Evolutionary conservation across 2,888 invertebrate species (phyloP).

Genomic region (Himalopsyche japonica): DNA sequence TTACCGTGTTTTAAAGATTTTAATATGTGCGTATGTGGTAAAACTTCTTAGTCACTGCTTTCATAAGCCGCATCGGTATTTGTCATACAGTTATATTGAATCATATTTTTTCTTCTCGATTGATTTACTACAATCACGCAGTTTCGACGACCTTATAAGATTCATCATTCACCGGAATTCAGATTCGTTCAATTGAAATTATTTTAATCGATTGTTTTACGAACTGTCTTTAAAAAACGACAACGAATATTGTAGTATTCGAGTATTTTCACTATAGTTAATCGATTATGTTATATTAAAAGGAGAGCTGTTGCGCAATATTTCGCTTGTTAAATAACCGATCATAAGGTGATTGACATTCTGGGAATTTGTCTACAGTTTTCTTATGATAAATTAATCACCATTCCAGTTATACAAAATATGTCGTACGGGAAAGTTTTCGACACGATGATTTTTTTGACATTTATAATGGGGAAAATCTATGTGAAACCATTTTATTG

Average conservation of each 20-base stretch:
- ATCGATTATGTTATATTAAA: neutral
- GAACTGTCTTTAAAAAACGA: neutral
- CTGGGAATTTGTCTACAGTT: neutral
- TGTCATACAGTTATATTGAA: no score
- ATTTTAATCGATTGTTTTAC: neutral
- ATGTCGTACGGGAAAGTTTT: no score
- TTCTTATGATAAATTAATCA: no score
- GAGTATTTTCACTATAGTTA: neutral
- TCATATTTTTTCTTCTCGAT: neutral
- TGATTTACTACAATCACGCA: neutral
- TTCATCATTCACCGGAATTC: neutral
- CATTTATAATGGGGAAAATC: no score
- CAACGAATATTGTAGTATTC: neutral
- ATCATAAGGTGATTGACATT: neutral
- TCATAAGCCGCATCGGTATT: neutral
- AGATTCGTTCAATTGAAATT: neutral
- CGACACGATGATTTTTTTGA: no score
- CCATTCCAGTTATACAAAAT: no score
- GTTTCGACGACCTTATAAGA: neutral
- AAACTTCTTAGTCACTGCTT: no score
- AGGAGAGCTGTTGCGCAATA: neutral
- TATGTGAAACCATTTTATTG: no score
- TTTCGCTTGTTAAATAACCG: neutral
- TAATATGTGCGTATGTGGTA: no score
- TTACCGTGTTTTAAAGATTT: no score